phyloP scores from a whole-genome alignment of 1,140 invertebrate species.

The Branchinecta lindahli region DNA sequence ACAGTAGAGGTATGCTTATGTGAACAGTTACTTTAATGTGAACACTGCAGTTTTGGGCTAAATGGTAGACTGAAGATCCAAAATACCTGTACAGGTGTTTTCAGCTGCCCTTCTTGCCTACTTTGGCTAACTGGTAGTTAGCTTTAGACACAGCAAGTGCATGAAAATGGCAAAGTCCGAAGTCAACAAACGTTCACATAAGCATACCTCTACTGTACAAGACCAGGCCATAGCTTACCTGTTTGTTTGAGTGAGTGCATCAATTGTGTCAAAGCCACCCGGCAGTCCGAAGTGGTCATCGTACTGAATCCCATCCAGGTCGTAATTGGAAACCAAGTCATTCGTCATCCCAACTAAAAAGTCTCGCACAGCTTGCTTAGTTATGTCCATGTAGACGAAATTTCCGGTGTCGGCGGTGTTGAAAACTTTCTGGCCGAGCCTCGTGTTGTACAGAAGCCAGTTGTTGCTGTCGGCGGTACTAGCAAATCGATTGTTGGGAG shows the following conservation, averaged over 20 bases:
- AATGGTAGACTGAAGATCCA: too few relatives aligned
- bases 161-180: too few relatives aligned
- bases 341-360: constrained; percentile 15
- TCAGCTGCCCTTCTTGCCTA: too few relatives aligned
- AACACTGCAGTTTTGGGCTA: too few relatives aligned
- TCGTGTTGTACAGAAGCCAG: constrained; percentile 16
- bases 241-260: constrained; percentile 10
- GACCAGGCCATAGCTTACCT: neutral
- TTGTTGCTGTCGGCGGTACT: constrained; percentile 9
- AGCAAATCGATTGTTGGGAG: constrained; percentile 12
- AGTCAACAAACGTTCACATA: too few relatives aligned
- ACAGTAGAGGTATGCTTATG: too few relatives aligned
- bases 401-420: constrained; percentile 11
- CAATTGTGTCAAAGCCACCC: constrained; percentile 16
- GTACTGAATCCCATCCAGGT: constrained; percentile 16
- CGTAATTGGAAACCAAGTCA: constrained; percentile 17
- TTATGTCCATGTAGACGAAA: constrained; percentile 16
- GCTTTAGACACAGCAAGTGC: too few relatives aligned
- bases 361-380: constrained; percentile 12
- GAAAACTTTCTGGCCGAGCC: constrained; percentile 7
- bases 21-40: too few relatives aligned
- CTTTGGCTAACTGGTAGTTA: too few relatives aligned
- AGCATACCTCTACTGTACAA: too few relatives aligned
- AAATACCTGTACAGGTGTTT: too few relatives aligned
- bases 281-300: constrained; percentile 18